Conservation (phyloP, 92 coral and sea anemone genomes). For the Palythoa grandiflora region DNA sequence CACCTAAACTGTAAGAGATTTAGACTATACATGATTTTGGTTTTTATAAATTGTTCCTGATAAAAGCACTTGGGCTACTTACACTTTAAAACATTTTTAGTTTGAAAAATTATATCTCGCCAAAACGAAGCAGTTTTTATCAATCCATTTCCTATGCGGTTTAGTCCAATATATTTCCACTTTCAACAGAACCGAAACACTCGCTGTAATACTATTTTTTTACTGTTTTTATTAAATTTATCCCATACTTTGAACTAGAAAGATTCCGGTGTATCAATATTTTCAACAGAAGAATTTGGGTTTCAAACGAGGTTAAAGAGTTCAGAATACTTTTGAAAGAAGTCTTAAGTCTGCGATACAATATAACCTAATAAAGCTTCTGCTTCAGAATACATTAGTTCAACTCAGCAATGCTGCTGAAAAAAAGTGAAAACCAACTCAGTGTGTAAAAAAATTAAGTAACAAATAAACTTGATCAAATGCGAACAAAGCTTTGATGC, state of each 20-base stretch:
- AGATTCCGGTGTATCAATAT: constrained; percentile 32
- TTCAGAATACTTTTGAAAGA: constrained; percentile 5
- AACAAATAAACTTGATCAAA: not conserved
- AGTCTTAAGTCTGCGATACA: not conserved
- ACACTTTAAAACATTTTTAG: not conserved
- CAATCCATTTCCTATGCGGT: constrained; percentile 28
- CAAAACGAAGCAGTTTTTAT: constrained; percentile 21
- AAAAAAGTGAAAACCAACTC: constrained; percentile 16
- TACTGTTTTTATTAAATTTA: constrained; percentile 5
- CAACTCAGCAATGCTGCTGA: constrained; percentile 11
- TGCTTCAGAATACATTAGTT: not conserved
- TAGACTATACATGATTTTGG: not conserved
- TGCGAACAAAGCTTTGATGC: not conserved
- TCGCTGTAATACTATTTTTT: not conserved
- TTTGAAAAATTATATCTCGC: constrained; percentile 4
- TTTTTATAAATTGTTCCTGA: not conserved
- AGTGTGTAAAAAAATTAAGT: not conserved
- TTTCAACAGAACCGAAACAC: constrained; percentile 31
- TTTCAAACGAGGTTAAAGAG: constrained; percentile 41
- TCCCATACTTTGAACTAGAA: constrained; percentile 24
- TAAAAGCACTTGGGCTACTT: not conserved
- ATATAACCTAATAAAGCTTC: constrained; percentile 12
- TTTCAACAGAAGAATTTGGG: constrained; percentile 1
- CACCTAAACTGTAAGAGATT: not conserved
- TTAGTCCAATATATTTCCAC: constrained; percentile 26